These are phyloP conservation scores for Gryon sp. DNA, from an alignment of 1,140 invertebrate species.

Conservation along the genomic window DNA sequence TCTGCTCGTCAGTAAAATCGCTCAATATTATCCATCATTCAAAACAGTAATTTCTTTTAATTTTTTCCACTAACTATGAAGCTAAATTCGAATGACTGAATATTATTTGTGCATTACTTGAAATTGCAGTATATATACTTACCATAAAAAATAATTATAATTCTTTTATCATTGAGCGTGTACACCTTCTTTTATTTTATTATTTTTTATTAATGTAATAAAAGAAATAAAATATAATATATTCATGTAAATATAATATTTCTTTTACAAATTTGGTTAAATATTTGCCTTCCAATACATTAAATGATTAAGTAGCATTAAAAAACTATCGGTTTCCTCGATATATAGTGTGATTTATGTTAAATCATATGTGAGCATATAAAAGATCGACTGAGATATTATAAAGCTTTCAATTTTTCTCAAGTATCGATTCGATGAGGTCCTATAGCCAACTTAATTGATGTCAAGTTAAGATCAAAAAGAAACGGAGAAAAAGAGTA, in stretches of 20 bases:
- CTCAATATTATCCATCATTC: background rate
- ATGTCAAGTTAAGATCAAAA: slow-evolving; percentile 40
- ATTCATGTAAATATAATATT: too few species aligned
- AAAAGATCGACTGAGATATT: slow-evolving; percentile 34
- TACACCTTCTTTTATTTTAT: background rate
- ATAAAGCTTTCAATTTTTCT: slow-evolving; percentile 57
- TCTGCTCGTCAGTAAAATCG: slow-evolving; percentile 2
- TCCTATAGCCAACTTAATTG: slow-evolving; percentile 41
- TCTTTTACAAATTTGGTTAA: too few species aligned
- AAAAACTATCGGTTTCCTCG: slow-evolving; percentile 30
- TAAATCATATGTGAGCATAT: slow-evolving; percentile 17
- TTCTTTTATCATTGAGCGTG: too few species aligned
- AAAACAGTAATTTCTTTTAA: too few species aligned
- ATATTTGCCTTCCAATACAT: slow-evolving; percentile 4
- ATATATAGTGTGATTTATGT: slow-evolving; percentile 25
- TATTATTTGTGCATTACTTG: too few species aligned
- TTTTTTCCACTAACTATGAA: too few species aligned
- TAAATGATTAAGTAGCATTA: slow-evolving; percentile 15
- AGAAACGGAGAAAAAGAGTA: slow-evolving; percentile 65
- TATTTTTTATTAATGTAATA: too few species aligned
- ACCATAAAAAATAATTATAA: too few species aligned
- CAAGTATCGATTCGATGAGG: slow-evolving; percentile 56
- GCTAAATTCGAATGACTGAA: too few species aligned
- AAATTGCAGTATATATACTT: too few species aligned
- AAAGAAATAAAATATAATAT: too few species aligned